Conservation (phyloP, 2,888 invertebrate species). For the Ligdia adustata region DNA sequence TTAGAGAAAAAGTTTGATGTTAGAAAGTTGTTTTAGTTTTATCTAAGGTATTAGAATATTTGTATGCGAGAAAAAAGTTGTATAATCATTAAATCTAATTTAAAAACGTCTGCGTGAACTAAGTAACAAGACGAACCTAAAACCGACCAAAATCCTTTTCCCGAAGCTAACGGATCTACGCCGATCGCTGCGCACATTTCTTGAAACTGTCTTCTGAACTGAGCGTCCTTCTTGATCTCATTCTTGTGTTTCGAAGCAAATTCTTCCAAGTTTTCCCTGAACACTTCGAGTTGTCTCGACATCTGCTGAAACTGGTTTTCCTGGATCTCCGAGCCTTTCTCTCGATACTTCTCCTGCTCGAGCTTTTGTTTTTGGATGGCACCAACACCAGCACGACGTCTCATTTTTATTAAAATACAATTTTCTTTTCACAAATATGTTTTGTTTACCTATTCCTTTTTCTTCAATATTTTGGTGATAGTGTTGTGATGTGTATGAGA, state of each 20-base stretch:
- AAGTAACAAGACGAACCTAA: constrained; percentile 80
- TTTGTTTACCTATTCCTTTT: too few relatives aligned
- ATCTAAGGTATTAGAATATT: too few relatives aligned
- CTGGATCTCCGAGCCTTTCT: constrained; percentile 95
- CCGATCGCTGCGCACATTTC: constrained; percentile 99
- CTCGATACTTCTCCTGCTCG: constrained; percentile 94
- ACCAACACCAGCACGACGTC: constrained; percentile 93
- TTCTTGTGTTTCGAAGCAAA: constrained; percentile 97
- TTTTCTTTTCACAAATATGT: too few relatives aligned
- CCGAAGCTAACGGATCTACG: constrained; percentile 98
- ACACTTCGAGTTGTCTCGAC: constrained; percentile 96
- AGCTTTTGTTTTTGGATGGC: constrained; percentile 95
- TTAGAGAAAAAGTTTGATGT: too few relatives aligned
- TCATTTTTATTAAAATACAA: constrained; percentile 77
- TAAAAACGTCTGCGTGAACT: too few relatives aligned
- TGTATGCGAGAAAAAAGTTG: too few relatives aligned
- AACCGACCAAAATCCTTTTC: constrained; percentile 99
- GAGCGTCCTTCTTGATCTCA: constrained; percentile 97
- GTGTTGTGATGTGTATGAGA: too few relatives aligned
- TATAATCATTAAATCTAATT: too few relatives aligned
- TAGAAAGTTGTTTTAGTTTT: too few relatives aligned
- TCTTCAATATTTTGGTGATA: too few relatives aligned
- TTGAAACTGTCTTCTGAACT: constrained; percentile 97
- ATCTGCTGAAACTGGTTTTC: constrained; percentile 96
- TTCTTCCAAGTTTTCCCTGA: constrained; percentile 95